phyloP scores from a whole-genome alignment of 2,888 invertebrate genomes.

The Drosophila tanythrix region DNA sequence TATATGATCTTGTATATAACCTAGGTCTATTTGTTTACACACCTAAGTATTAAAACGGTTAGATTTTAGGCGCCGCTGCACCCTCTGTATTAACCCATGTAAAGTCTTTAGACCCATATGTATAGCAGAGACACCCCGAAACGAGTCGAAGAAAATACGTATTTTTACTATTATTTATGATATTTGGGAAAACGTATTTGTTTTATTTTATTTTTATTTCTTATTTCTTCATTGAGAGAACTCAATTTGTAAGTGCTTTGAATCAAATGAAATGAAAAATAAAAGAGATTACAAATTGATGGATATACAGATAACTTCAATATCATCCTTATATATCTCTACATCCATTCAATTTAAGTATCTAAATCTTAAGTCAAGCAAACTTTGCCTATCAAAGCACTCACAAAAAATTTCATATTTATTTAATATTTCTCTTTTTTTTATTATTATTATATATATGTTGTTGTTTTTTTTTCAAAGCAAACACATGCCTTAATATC shows the following conservation, averaged over 20 bases:
- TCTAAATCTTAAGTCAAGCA: not conserved
- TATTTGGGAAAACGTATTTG: constrained; percentile 11
- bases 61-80: constrained; percentile 31
- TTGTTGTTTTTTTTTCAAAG: not conserved
- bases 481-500: not conserved
- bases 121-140: constrained; percentile 4
- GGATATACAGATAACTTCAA: not conserved
- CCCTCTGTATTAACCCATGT: constrained; percentile 33
- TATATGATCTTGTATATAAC: constrained; percentile 53
- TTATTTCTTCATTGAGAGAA: not conserved
- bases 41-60: constrained; percentile 37
- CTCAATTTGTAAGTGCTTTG: not conserved
- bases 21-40: constrained; percentile 58
- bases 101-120: constrained; percentile 9
- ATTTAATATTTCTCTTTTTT: constrained; percentile 1
- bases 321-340: not conserved
- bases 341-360: not conserved
- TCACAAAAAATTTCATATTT: not conserved
- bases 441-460: not conserved
- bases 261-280: not conserved
- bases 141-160: not conserved
- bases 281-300: not conserved
- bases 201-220: not conserved
- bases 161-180: not conserved
- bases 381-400: not conserved